Base-by-base conservation (phyloP, 2,113 vertebrate genomes). In the Heterotis niloticus region DNA sequence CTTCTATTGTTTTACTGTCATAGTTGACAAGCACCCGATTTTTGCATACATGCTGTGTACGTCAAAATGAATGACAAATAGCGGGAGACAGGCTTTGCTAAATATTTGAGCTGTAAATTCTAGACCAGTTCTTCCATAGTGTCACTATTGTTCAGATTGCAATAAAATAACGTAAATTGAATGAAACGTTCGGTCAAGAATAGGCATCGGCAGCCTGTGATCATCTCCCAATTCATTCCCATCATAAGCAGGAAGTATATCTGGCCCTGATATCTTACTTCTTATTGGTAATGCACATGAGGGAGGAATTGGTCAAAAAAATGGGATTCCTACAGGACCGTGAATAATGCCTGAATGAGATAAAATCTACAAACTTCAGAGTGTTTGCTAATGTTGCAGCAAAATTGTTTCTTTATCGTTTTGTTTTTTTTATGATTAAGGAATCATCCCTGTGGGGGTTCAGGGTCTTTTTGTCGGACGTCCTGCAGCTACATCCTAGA, bases 211-310 rank as follows among this genome's bases (percentile, higher is more conserved):
- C 90, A 0, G 85, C 90, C 89, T 14, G 87, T 88, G 91, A 92
- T 92, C 85, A 84, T 88, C 88, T 90, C 86, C 88, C 85, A 93
- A 94, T 95, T 91, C 93, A 91, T 94, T 94, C 92, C 94, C 94
- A 88, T 90, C 89, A 92, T 91, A 87, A 90, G 86, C 90, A 91
- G 90, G 85, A 89, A 93, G 90, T 9, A 10, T 5, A 17, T 10
- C 9, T 2, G 59, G 13, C 10, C 18, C 59, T 62, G 34, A 44
- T 4, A 44, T 44, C 34, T 7, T 44, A 44, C 34, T 44, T 2
- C 34, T 44, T 44, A 44, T 11, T 20, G 59, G 2, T 20, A 62
- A 11, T 20, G 13, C 2, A 14, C 34, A 9, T 29, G 59, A 4
- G 59, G 1, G 1, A 16, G 20, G 68, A 28, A 51, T 10, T 44